A percentile compares a stretch with the other conserved stretches of the same genome.
Conservation (phyloP, 2,113 vertebrate species). For the Saimiri boliviensis region DNA sequence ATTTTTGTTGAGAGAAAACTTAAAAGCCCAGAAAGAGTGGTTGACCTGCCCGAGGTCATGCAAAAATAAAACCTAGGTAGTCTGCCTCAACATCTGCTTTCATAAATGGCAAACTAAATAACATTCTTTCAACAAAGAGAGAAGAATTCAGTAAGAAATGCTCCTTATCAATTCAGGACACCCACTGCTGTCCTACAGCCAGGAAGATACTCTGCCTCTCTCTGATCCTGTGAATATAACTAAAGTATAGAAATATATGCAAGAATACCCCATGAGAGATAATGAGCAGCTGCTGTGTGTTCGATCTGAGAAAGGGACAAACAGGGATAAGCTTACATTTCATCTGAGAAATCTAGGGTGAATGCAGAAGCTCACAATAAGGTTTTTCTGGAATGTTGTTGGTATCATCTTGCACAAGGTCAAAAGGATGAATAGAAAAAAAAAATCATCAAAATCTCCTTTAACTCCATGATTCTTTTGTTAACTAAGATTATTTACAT, state of each 20-base stretch:
- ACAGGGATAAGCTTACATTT: not conserved
- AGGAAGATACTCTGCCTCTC: not conserved
- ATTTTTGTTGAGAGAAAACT: constrained; percentile 5
- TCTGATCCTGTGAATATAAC: not conserved
- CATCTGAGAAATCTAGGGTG: not conserved
- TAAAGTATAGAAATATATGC: not conserved
- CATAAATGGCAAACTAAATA: not conserved
- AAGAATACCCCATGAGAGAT: not conserved
- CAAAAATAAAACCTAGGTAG: not conserved
- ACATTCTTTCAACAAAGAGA: not conserved
- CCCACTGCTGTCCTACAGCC: not conserved
- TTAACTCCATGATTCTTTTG: not conserved
- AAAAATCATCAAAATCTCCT: not conserved
- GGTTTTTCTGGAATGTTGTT: not conserved
- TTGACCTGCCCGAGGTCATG: not conserved
- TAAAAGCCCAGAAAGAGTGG: not conserved
- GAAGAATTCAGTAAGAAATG: not conserved
- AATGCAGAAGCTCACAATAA: not conserved
- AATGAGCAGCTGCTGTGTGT: not conserved
- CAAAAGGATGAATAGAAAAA: not conserved
- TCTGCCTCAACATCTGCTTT: not conserved
- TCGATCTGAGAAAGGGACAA: not conserved
- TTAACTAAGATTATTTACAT: not conserved
- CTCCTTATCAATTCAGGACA: not conserved
- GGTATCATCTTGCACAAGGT: not conserved